Evolutionary conservation across 2,888 invertebrate species (phyloP), one percentile per base, ranked within the genome.

Genomic region (Nemurella pictetii): DNA sequence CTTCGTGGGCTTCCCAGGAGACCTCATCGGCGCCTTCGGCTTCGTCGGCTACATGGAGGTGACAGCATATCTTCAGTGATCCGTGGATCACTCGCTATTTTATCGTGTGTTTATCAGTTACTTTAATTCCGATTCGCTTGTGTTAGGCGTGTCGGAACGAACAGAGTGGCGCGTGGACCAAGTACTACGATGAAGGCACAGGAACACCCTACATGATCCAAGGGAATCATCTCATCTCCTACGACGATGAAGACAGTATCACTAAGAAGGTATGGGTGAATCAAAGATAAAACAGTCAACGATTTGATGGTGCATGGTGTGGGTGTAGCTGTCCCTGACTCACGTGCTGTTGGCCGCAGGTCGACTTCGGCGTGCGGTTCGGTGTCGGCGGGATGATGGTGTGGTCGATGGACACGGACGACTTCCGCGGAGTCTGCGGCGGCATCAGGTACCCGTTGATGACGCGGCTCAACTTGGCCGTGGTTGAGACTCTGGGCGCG

Each of bases 11-110:
- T 96, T 96, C 88, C 93, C 93, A 87, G 97, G 97, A 0, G 95
- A 95, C 0, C 95, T 91, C 87, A 97, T 95, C 0, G 92, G 93
- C 26, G 96, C 97, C 89, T 93, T 94, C 87, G 97, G 97, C 0
- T 96, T 96, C 87, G 93, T 97, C 91, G 97, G 97, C 0, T 97
- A 96, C 89, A 96, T 97, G 89, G 97, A 97, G 93, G 95, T 95
- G 89, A 89, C 87, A 85, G 85, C 82, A 75, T 85, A 36, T 36
- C 12, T 35, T 7, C 35, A 35, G 35, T 35, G 12, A 12, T 35
- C 4, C 35, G 4, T 35, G 35, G 5, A 12, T 35, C 35, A 27
- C 82, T 78, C n/a, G 32, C 35, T 35, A 35, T 12, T 4, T 35
- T 35, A 7, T 35, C 4, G 35, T 35, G 35, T 12, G 35, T 35